These are phyloP conservation scores for Catharus ustulatus DNA, from an alignment of 2,797 vertebrate species.

Conservation along the genomic window DNA sequence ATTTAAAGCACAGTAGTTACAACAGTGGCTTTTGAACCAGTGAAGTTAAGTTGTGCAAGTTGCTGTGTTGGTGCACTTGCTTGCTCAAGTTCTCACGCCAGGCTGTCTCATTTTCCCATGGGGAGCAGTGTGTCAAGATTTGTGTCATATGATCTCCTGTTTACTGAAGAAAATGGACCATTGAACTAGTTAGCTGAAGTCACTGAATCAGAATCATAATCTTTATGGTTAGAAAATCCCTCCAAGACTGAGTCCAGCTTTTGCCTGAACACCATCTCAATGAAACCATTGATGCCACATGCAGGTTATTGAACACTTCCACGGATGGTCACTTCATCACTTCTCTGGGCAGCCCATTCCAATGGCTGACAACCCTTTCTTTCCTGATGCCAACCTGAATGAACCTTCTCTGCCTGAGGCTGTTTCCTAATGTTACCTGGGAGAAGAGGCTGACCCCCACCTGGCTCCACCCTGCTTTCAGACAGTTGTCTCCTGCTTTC, in stretches of 20 bases:
- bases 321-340: background rate
- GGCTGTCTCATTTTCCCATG: background rate
- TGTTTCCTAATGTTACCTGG: background rate
- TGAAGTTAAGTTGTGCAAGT: background rate
- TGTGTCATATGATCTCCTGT: background rate
- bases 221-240: background rate
- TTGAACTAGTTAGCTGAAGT: background rate
- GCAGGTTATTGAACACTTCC: background rate
- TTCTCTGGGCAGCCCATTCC: background rate
- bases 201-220: background rate
- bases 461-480: background rate
- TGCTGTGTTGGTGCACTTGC: fast-evolving
- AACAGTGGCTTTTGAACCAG: background rate
- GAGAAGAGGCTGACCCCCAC: background rate
- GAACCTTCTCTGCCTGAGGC: background rate
- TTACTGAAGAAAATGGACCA: background rate
- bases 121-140: background rate
- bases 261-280: background rate
- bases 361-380: background rate
- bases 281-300: background rate
- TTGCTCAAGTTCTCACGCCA: background rate
- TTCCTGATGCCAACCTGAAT: background rate
- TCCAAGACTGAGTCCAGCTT: background rate
- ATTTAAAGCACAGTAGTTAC: background rate
- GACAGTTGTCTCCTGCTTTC: background rate